A percentile compares a stretch with the other conserved stretches of the same genome.
Conservation (phyloP, 53 echinoderm and acorn worm genomes). For the Hippasteria phrygiana region DNA sequence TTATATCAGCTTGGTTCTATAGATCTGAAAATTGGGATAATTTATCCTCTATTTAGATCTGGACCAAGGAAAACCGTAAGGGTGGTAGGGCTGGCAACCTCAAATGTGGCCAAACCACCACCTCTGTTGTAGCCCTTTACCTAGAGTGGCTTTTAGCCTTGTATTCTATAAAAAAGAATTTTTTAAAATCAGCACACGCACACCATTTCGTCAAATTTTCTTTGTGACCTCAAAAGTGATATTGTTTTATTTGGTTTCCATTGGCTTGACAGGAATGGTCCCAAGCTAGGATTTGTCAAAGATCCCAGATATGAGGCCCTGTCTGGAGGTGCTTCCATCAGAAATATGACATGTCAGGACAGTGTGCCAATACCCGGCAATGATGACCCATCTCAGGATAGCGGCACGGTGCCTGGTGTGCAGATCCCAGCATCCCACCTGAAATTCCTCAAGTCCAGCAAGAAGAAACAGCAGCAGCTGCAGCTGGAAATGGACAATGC, state of each 20-base stretch:
- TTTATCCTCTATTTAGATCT: no score
- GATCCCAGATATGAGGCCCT: constrained; percentile 33
- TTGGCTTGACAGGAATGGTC: constrained; percentile 26
- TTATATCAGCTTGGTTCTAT: no score
- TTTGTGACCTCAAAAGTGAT: neutral
- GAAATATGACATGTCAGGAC: neutral
- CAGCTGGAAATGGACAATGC: constrained; percentile 1
- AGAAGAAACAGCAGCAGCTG: constrained; percentile 52
- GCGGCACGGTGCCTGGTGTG: neutral
- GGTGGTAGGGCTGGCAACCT: no score
- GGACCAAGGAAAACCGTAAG: no score
- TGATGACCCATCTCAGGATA: neutral
- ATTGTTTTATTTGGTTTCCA: neutral
- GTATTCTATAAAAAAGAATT: no score
- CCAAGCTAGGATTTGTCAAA: constrained; percentile 52
- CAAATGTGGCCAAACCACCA: no score
- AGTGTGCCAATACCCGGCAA: neutral
- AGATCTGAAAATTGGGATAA: no score
- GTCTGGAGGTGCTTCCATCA: constrained; percentile 5
- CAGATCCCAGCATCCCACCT: constrained; percentile 50
- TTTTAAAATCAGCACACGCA: no score
- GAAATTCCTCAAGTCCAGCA: constrained; percentile 68
- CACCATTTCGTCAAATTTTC: no score
- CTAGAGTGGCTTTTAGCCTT: no score
- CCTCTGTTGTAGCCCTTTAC: no score